These are phyloP conservation scores for Lampropteryx suffumata DNA, from an alignment of 2,888 invertebrate species.

Conservation along the genomic window DNA sequence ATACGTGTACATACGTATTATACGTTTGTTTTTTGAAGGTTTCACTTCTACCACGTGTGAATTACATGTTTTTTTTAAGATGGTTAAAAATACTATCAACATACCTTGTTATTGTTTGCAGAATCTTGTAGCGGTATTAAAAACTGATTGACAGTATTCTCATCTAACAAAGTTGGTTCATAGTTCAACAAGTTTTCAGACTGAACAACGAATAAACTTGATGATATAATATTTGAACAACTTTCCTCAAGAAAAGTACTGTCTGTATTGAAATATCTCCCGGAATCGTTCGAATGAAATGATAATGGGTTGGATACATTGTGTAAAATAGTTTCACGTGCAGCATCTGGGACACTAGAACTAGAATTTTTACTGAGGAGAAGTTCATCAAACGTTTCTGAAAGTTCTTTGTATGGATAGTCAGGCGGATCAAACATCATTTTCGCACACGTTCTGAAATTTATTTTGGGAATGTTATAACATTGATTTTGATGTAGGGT, in stretches of 20 bases:
- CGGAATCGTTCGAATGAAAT: slow-evolving; percentile 60
- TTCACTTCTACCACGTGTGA: no score
- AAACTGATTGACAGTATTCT: slow-evolving; percentile 73
- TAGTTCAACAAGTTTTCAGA: slow-evolving; percentile 62
- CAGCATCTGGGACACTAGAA: slow-evolving; percentile 15
- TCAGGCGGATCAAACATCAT: slow-evolving; percentile 80
- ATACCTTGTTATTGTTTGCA: slow-evolving; percentile 48
- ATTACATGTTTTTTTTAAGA: no score
- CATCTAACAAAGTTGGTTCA: slow-evolving; percentile 68
- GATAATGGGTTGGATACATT: slow-evolving; percentile 45
- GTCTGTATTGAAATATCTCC: slow-evolving; percentile 58
- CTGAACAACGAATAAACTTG: slow-evolving; percentile 50
- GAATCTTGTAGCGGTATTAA: slow-evolving; percentile 61
- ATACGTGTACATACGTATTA: no score
- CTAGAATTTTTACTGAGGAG: slow-evolving; percentile 46
- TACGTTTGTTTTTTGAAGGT: no score
- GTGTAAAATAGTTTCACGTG: slow-evolving; percentile 18
- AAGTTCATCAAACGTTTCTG: slow-evolving; percentile 64
- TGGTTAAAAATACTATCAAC: no score
- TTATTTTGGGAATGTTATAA: no score
- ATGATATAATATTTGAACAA: slow-evolving; percentile 19
- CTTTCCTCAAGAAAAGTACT: slow-evolving; percentile 42
- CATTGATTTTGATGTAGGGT: no score
- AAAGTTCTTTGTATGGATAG: slow-evolving; percentile 69
- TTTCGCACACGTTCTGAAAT: slow-evolving; percentile 25